Base-by-base conservation (phyloP, 2,797 vertebrate species). In the Anomalospiza imberbis region DNA sequence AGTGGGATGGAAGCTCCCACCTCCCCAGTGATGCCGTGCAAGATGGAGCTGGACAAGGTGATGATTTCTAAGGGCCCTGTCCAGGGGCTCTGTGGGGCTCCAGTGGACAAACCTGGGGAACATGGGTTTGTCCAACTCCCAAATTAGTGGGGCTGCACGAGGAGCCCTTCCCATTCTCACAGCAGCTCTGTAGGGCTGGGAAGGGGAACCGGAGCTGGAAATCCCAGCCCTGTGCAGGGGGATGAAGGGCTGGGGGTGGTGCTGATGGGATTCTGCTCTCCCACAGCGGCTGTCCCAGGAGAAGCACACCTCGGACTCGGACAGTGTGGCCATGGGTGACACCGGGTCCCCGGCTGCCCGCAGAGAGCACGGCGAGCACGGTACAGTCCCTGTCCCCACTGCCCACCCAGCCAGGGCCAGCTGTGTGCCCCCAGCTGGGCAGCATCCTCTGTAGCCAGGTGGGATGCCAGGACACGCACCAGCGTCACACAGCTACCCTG, bases 21-120 rank as follows among this genome's bases (percentile, higher is more conserved):
- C 7, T 99, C 99, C 60, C 99, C 99, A 0, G 98, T 98, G 71
- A 97, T 99, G 95, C 98, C 98, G 12, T 98, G 98, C 96, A 99
- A 98, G 96, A 74, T 98, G 96, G 99, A 99, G 86, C 96, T 98
- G 67, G 99, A 99, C 94, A 99, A 99, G 99, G 99, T 99, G 95
- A 87, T 67, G 8, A 58, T 88, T 91, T 63, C 60, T 18, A 21
- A 53, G 31, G 1, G 6, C 28, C 17, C 14, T 25, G 12, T 17
- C 2, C 1, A 50, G 34, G 18, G 7, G 14, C 22, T 58, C 8
- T 1, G 0, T 25, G 48, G 48, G 63, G 51, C 58, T 82, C 78
- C 28, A 62, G 38, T 0, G 0, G 36, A 28, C 1, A 5, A 54
- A 42, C 4, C 6, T 21, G 36, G 32, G 48, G 25, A 78, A 28